Base-by-base conservation (phyloP, 2,797 vertebrate species). In the Acridotheres tristis region DNA sequence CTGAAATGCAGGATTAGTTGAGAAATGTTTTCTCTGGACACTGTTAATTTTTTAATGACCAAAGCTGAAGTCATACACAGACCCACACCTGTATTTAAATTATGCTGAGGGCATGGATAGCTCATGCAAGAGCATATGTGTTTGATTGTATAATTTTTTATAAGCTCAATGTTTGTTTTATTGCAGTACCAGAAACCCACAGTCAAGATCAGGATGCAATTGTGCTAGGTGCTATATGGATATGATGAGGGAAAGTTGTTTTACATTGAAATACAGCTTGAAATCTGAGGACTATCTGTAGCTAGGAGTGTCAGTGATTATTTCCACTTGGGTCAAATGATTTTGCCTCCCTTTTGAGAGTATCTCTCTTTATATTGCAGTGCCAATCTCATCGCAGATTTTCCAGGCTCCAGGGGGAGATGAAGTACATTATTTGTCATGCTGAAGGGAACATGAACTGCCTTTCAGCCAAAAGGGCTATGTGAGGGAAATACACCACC, bases 341-440 rank as follows among this genome's bases (percentile, higher is more conserved):
- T 43, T 92, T 80, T 72, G 38, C 21, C 32, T 66, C 13, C 43
- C 17, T 91, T 93, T 85, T 4, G 5, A 89, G 72, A 57, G 21
- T 69, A 18, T 66, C 36, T 89, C 11, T 91, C 72, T 90, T 78
- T 50, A 79, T 75, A 84, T 43, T 88, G 73, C 43, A 42, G 21
- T 86, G 85, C 51, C 83, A 84, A 48, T 69, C 85, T 96, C 76
- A 88, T 84, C 76, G 68, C 90, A 86, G 85, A 45, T 81, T 81
- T 94, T 95, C 50, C 80, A 90, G 53, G 55, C 66, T 94, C 55
- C 71, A 59, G 43, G 38, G 51, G 26, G 4, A 85, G 68, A 68
- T 12, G 48, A 87, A 92, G 59, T 68, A 17, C 57, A 47, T 67
- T 77, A 83, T 87, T 85, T 88, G 75, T 80, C 68, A 59, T n/a